Conservation (phyloP, 1,140 invertebrate genomes). For the Laodelphax striatellus region DNA sequence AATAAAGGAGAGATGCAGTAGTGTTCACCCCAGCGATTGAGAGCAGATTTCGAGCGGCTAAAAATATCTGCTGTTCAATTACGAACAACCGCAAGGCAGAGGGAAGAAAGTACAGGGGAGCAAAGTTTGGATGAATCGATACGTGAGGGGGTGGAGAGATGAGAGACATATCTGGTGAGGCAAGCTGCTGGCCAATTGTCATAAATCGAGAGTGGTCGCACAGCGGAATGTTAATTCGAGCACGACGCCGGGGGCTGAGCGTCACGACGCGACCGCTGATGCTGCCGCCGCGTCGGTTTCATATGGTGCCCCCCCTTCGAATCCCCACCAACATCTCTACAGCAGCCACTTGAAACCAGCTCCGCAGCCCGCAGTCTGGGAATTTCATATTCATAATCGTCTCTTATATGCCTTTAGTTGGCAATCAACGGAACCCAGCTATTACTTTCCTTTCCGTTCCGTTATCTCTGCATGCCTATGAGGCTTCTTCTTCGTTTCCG, state of each 20-base stretch:
- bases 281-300: not conserved
- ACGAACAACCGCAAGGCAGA: too few species aligned
- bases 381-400: constrained; percentile 2
- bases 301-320: not conserved
- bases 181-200: not conserved
- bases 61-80: too few species aligned
- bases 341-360: not conserved
- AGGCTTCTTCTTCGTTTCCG: too few species aligned
- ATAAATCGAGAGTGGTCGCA: not conserved
- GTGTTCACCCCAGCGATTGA: too few species aligned
- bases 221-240: not conserved
- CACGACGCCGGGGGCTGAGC: not conserved
- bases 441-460: not conserved
- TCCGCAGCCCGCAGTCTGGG: not conserved
- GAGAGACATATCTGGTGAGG: too few species aligned
- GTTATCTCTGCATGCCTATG: not conserved
- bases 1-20: too few species aligned
- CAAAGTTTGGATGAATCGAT: too few species aligned
- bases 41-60: too few species aligned
- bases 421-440: not conserved
- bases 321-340: not conserved
- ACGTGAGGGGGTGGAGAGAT: too few species aligned
- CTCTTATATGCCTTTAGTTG: not conserved
- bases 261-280: not conserved
- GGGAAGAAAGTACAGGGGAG: too few species aligned